A percentile compares a stretch with the other conserved stretches of the same genome.
phyloP scores from a whole-genome alignment of 1,140 invertebrate genomes.

The Drosophila melanica region DNA sequence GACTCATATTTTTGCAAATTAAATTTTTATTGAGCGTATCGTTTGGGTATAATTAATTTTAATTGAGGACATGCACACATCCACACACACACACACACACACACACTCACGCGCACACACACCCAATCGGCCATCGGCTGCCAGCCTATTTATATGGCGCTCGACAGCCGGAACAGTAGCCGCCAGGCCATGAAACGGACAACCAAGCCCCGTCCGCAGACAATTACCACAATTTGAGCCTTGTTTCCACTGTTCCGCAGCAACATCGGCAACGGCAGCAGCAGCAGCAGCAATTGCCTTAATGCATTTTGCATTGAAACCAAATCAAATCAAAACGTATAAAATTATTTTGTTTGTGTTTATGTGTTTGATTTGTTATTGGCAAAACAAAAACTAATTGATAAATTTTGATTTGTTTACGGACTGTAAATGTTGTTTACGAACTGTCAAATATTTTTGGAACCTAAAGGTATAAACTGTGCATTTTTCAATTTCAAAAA shows the following conservation, averaged over 20 bases:
- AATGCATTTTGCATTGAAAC: conserved; percentile 8
- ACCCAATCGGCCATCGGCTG: not conserved
- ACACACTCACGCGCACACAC: conserved; percentile 23
- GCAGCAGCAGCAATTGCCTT: not conserved
- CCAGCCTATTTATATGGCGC: conserved; percentile 29
- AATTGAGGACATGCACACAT: conserved; percentile 71
- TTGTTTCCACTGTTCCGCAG: not conserved
- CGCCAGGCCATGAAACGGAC: conserved; percentile 19
- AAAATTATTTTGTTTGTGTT: conserved; percentile 4
- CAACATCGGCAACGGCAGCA: too few species aligned
- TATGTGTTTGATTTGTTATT: conserved; percentile 38
- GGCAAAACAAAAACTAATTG: conserved; percentile 41
- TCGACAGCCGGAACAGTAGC: conserved; percentile 32
- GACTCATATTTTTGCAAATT: conserved; percentile 79
- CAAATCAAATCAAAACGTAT: not conserved
- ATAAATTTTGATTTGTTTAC: conserved; percentile 52
- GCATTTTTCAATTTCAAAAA: conserved; percentile 13
- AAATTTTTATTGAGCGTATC: conserved; percentile 83
- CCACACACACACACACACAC: conserved; percentile 7
- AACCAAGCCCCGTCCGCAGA: conserved; percentile 5
- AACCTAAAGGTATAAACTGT: conserved; percentile 36
- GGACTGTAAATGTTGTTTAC: conserved; percentile 37
- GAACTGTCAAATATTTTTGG: conserved; percentile 34
- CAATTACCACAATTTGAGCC: conserved; percentile 33
- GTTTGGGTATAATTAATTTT: conserved; percentile 83